Evolutionary conservation across 2,113 vertebrate species (phyloP).

Genomic region (Felis catus): F.catus_Fca126_mat1.0 CM031412.1:18632501-18633000

Average conservation of each 20-base stretch:
- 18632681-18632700: background rate
- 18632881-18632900: background rate
- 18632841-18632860: background rate
- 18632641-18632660: background rate
- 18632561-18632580: background rate
- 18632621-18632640: background rate
- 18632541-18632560: conserved; percentile 4
- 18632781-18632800: background rate
- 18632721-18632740: background rate
- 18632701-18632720: background rate
- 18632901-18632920: too few species aligned
- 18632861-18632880: background rate
- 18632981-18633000: background rate
- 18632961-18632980: background rate
- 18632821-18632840: background rate
- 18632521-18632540: background rate
- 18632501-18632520: background rate
- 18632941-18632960: background rate
- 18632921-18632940: background rate
- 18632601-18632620: background rate
- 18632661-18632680: background rate
- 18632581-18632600: background rate
- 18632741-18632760: background rate
- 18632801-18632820: background rate
- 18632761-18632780: background rate